Percentiles rank a stretch among this genome's conserved stretches.
Conservation (phyloP, 2,113 vertebrate genomes). For the Cyprinodon variegatus region DNA sequence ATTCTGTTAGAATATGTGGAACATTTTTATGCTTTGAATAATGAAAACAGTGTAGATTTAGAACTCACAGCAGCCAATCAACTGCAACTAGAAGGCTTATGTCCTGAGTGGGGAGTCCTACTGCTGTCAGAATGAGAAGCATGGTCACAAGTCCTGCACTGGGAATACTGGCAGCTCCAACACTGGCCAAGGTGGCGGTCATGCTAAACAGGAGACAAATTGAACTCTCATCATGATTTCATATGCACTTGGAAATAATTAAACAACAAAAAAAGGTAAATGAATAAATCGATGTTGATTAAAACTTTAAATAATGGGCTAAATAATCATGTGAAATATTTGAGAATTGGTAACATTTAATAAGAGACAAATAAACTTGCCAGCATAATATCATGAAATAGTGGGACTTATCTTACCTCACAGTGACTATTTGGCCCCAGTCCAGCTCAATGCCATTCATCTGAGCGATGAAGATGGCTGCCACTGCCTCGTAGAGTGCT, state of each 20-base stretch:
- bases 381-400: background rate
- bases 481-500: slow-evolving; percentile 96
- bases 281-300: no score
- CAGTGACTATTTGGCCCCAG: slow-evolving; percentile 94
- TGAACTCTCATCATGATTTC: slow-evolving; percentile 10
- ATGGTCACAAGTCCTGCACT: slow-evolving; percentile 88
- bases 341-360: background rate
- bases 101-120: slow-evolving; percentile 86
- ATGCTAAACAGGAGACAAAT: slow-evolving; percentile 72
- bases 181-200: slow-evolving; percentile 86
- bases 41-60: slow-evolving; percentile 80
- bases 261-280: background rate
- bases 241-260: background rate
- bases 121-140: slow-evolving; percentile 86
- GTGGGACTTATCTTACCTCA: slow-evolving; percentile 82
- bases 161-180: slow-evolving; percentile 87
- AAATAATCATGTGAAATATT: background rate
- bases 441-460: slow-evolving; percentile 95
- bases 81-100: slow-evolving; percentile 88
- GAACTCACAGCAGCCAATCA: slow-evolving; percentile 91
- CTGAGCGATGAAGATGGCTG: slow-evolving; percentile 98
- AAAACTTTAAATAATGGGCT: no score
- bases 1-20: no score
- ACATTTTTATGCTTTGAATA: background rate
- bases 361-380: background rate